Evolutionary conservation across 2,888 invertebrate species (phyloP).

Genomic region (Oxyscelio sp.): DNA sequence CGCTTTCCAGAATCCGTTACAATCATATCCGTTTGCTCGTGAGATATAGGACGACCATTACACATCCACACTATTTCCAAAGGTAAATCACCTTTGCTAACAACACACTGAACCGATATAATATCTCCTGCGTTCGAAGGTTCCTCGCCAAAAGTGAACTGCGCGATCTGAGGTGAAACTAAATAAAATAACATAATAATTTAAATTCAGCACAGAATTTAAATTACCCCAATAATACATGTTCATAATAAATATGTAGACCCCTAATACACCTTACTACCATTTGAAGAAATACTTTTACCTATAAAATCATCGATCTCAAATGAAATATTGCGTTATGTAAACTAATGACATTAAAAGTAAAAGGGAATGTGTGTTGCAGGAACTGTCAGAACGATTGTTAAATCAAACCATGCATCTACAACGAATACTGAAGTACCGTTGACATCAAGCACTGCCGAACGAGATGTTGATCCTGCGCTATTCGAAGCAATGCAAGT

Average conservation of each 20-base stretch:
- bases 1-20: constrained; percentile 85
- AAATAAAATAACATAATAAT: constrained; percentile 5
- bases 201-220: background rate
- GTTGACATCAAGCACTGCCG: constrained; percentile 89
- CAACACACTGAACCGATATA: constrained; percentile 92
- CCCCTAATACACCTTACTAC: too few relatives aligned
- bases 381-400: background rate
- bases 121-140: constrained; percentile 94
- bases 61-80: constrained; percentile 93
- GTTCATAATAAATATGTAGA: too few relatives aligned
- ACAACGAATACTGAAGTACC: constrained; percentile 83
- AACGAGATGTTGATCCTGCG: too few relatives aligned
- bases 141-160: constrained; percentile 92
- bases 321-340: constrained; percentile 7
- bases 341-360: background rate
- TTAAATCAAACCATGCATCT: constrained; percentile 51
- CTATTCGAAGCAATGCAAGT: too few relatives aligned
- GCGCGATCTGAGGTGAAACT: constrained; percentile 93
- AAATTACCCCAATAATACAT: background rate
- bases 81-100: constrained; percentile 94
- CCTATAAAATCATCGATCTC: background rate
- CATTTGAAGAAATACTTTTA: too few relatives aligned
- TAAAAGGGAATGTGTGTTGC: constrained; percentile 9
- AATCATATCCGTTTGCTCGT: constrained; percentile 86
- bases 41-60: constrained; percentile 90